Evolutionary conservation across 2,797 vertebrate genomes (phyloP), one percentile per base, ranked within the genome.

Genomic region (Eulemur rubriventer): DNA sequence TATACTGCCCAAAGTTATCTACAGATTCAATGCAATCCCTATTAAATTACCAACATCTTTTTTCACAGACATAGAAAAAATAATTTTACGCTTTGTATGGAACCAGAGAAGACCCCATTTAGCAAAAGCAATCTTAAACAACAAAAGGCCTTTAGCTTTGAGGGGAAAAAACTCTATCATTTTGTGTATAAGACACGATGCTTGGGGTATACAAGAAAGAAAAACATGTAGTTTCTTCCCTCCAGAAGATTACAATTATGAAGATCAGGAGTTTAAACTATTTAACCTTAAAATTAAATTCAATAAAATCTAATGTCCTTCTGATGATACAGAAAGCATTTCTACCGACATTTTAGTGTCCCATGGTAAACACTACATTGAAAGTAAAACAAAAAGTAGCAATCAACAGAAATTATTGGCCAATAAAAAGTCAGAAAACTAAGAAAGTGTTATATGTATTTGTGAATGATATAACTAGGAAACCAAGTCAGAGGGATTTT

Each of bases 211-310:
- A 52, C 0, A 85, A 89, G 50, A 86, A 89, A 89, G 35, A 43
- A 38, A 83, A 94, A 63, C 10, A 89, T 0, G 41, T 12, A 48
- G 16, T 10, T 63, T 83, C 18, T 93, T 91, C 24, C 67, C 38
- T 90, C 12, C 35, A 67, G 55, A 70, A 89, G 13, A 63, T 73
- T 59, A 81, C 2, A 94, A 38, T 70, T 26, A 80, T 70, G 20
- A 80, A 85, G 9, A 46, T 80, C 80, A 70, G 30, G 69, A 28
- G 35, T 88, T 84, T 89, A 94, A 73, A 63, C 18, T 73, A 38
- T 75, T 63, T 87, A 72, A 91, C 4, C 24, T 94, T 69, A 57
- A 91, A 84, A 84, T 81, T 78, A 81, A 79, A 96, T n/a, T 76
- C 61, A 48, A 73, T 61, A 80, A 82, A 86, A 92, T 57, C 57